These are phyloP conservation scores for Lasiurus borealis DNA, from an alignment of 2,113 vertebrate genomes.

Conservation along the genomic window DNA sequence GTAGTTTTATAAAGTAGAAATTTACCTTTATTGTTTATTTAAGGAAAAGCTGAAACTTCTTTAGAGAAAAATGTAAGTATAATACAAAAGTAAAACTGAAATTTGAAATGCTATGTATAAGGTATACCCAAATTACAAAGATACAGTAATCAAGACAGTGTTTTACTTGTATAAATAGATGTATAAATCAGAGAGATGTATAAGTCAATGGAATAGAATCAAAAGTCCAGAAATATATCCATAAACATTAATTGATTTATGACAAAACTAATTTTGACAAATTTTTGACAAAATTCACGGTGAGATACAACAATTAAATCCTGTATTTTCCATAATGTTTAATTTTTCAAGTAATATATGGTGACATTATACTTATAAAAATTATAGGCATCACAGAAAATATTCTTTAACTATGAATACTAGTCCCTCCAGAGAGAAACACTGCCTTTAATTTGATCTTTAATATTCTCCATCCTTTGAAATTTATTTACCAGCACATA, in stretches of 20 bases:
- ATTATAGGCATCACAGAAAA: neutral
- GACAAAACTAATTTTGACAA: neutral
- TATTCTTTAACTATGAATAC: neutral
- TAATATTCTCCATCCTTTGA: neutral
- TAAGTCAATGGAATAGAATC: neutral
- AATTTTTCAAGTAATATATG: neutral
- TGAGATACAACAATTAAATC: neutral
- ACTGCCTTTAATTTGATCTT: neutral
- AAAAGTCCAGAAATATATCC: neutral
- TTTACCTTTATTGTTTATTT: conserved; percentile 2
- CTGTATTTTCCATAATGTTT: neutral
- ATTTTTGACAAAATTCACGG: neutral
- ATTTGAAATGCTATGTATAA: neutral
- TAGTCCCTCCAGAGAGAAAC: neutral
- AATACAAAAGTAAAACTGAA: neutral
- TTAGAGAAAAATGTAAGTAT: neutral
- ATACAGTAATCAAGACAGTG: neutral
- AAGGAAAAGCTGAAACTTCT: neutral
- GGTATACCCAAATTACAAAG: neutral
- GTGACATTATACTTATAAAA: neutral
- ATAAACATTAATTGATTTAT: neutral
- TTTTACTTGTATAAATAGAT: neutral
- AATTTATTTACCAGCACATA: neutral
- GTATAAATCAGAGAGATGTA: neutral
- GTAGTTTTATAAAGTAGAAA: neutral